Percentiles rank a stretch among this genome's conserved stretches.
These are phyloP conservation scores for Heterotilapia buettikoferi DNA, from an alignment of 2,113 vertebrate genomes.

Conservation along the genomic window DNA sequence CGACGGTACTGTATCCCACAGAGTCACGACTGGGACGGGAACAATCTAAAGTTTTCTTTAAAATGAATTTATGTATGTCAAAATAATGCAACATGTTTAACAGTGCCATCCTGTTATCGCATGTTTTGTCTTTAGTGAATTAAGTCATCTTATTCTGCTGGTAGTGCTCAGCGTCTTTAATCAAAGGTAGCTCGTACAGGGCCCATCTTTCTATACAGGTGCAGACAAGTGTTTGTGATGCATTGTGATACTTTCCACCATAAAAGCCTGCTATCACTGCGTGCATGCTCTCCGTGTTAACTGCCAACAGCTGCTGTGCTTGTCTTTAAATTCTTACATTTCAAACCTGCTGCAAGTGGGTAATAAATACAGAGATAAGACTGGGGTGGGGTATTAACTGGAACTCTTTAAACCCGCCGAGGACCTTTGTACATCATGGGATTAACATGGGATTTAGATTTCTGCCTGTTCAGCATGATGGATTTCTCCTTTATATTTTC, in stretches of 20 bases:
- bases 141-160: not conserved
- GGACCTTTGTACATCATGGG: not conserved
- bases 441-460: not conserved
- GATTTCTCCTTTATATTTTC: not conserved
- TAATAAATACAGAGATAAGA: not conserved
- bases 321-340: not conserved
- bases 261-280: not conserved
- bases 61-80: not conserved
- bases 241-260: not conserved
- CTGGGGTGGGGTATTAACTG: not conserved
- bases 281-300: not conserved
- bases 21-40: accelerated
- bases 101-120: not conserved
- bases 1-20: not conserved
- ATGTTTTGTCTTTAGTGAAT: not conserved
- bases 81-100: not conserved
- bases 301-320: not conserved
- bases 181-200: not conserved
- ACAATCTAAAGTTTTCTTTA: not conserved
- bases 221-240: not conserved
- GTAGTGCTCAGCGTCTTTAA: not conserved
- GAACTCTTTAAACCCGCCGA: not conserved
- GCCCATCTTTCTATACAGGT: not conserved
- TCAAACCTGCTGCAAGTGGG: not conserved
- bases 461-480: not conserved